Evolutionary conservation across 2,888 invertebrate species (phyloP).

Genomic region (Ceraclea dissimilis): DNA sequence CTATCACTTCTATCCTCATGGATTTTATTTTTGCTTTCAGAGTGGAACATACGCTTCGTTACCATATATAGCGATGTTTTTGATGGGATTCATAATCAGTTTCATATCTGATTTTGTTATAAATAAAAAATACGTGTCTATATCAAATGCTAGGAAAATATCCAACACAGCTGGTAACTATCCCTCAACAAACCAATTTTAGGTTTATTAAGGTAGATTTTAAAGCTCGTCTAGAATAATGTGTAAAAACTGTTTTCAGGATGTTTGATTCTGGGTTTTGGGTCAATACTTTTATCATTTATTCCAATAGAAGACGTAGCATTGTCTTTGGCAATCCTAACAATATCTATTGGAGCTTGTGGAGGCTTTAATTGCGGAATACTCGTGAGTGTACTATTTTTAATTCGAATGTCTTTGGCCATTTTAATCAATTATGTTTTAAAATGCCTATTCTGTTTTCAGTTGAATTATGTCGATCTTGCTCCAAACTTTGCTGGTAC

Average conservation of each 20-base stretch:
- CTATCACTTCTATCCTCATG: no score
- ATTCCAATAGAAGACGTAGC: slow-evolving; percentile 11
- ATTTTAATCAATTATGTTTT: no score
- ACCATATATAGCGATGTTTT: slow-evolving; percentile 67
- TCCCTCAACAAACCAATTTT: no score
- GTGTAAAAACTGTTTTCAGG: no score
- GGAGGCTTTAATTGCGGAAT: slow-evolving; percentile 23
- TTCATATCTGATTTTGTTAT: slow-evolving; percentile 45
- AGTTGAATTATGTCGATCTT: slow-evolving; percentile 43
- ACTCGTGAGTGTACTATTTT: slow-evolving; percentile 8
- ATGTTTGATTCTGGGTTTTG: slow-evolving; percentile 5
- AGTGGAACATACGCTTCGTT: slow-evolving; percentile 62
- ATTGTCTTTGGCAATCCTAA: slow-evolving; percentile 9
- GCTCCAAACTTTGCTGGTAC: slow-evolving; percentile 44
- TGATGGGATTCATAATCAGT: slow-evolving; percentile 53
- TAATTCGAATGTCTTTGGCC: no score
- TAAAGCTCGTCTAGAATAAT: no score
- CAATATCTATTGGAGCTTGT: slow-evolving; percentile 27
- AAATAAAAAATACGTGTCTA: slow-evolving; percentile 33
- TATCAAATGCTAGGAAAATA: slow-evolving; percentile 36
- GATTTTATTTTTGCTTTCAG: slow-evolving; percentile 30
- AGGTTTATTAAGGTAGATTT: no score
- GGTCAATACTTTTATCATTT: slow-evolving; percentile 9
- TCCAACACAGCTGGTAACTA: slow-evolving; percentile 42
- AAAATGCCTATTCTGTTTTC: slow-evolving; percentile 23